Base-by-base conservation (phyloP, 2,888 invertebrate genomes). In the Lysandra coridon region DNA sequence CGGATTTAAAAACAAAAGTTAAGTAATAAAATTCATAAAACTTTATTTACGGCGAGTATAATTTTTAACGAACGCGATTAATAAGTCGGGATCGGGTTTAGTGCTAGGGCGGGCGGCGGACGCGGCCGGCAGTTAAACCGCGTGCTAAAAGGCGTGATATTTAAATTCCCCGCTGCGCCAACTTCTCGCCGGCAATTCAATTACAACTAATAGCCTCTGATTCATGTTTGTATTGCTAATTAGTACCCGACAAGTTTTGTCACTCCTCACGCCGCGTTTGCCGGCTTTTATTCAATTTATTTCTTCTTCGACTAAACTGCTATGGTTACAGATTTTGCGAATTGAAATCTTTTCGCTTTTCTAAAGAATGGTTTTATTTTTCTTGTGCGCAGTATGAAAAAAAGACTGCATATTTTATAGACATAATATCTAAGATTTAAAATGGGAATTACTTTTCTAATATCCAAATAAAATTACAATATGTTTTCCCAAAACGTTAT, bases 201-300 rank as follows among this genome's bases (percentile, higher is more conserved):
- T 94, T 94, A 94, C 92, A 92, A 92, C 91, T 94, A 94, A 94
- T 94, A 93, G 94, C 93, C 92, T 87, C 92, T 93, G 94, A 94
- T 94, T 94, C 94, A 94, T 94, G 94, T 94, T 94, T 94, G 94
- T 94, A 93, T 93, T 92, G 91, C 91, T 94, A 94, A 94, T 94
- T 94, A 93, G 93, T 94, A 89, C 89, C 87, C 88, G 89, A 89
- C 93, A 92, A 94, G 93, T 94, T 94, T 93, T 93, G 93, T 92
- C 93, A 92, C 91, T 93, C 91, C 88, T 90, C 91, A 90, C 87
- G 88, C 87, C 88, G 87, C 86, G 85, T 85, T 87, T 84, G 84
- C 87, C 83, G 83, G 80, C 85, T 88, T 92, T 89, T 89, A 89
- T 89, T 88, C 89, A 90, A 90, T 89, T 88, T 90, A 91, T 91